Percentiles rank a stretch among this genome's conserved stretches.
Evolutionary conservation across 2,797 vertebrate genomes (phyloP).

Genomic region (Tenualosa thibaudeaui): DNA sequence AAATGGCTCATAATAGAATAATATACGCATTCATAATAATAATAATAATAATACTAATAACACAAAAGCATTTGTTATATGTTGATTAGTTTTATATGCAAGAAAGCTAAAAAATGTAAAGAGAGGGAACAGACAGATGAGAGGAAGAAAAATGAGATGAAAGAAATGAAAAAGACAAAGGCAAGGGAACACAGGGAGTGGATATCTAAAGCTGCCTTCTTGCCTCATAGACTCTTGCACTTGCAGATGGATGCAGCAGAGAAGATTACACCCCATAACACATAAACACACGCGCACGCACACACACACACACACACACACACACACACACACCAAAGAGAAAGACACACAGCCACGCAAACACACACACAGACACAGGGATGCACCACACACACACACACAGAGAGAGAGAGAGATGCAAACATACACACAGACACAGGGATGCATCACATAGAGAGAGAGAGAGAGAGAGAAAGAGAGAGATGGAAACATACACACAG

Average conservation of each 20-base stretch:
- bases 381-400: slow-evolving; percentile 31
- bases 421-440: not conserved
- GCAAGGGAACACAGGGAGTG: not conserved
- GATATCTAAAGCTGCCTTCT: slow-evolving; percentile 32
- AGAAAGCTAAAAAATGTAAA: slow-evolving; percentile 26
- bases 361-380: not conserved
- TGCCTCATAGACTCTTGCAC: slow-evolving; percentile 29
- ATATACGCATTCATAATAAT: too few species aligned
- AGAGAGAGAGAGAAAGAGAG: not conserved
- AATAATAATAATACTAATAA: too few species aligned
- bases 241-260: slow-evolving; percentile 27
- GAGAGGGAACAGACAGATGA: not conserved
- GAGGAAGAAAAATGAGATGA: not conserved
- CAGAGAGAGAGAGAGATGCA: not conserved
- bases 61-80: not conserved
- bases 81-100: slow-evolving; percentile 23
- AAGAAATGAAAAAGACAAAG: not conserved
- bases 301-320: not conserved
- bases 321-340: not conserved
- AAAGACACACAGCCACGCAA: not conserved
- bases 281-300: not conserved
- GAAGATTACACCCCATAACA: slow-evolving; percentile 31
- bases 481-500: not conserved
- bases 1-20: not conserved
- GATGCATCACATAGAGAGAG: slow-evolving; percentile 10